Evolutionary conservation across 2,113 vertebrate species (phyloP).

Genomic region (Oreochromis niloticus): DNA sequence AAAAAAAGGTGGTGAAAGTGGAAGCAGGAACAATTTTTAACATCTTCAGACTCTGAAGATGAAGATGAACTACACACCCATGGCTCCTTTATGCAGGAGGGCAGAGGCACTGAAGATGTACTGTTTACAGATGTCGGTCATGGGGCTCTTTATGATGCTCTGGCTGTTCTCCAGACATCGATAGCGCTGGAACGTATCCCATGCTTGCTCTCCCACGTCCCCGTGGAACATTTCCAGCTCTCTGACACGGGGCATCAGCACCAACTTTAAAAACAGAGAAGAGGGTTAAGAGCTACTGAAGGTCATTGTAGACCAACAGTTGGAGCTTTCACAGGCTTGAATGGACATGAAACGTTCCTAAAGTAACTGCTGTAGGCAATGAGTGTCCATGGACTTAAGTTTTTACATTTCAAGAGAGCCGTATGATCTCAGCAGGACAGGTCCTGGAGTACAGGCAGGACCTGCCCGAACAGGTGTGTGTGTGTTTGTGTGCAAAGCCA

Average conservation of each 20-base stretch:
- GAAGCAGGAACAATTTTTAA: background rate
- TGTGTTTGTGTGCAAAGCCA: background rate
- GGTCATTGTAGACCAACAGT: background rate
- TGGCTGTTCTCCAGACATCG: conserved; percentile 92
- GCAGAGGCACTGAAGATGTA: conserved; percentile 94
- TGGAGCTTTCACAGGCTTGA: background rate
- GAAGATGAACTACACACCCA: conserved; percentile 67
- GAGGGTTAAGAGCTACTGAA: background rate
- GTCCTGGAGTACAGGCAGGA: background rate
- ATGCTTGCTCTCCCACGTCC: conserved; percentile 76
- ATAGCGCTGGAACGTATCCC: conserved; percentile 95
- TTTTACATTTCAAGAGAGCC: background rate
- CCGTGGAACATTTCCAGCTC: conserved; percentile 89
- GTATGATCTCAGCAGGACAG: background rate
- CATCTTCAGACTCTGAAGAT: background rate
- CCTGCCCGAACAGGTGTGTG: background rate
- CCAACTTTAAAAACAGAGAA: conserved; percentile 70
- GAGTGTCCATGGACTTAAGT: background rate
- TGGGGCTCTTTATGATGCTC: conserved; percentile 88
- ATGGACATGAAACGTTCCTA: background rate
- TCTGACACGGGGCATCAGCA: conserved; percentile 88
- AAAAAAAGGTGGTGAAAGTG: background rate
- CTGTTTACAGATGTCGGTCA: conserved; percentile 89
- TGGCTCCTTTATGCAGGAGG: conserved; percentile 83
- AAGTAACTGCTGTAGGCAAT: background rate